A percentile compares a stretch with the other conserved stretches of the same genome.
These are phyloP conservation scores for Zaprionus africanus DNA, from an alignment of 1,140 invertebrate genomes.

Conservation along the genomic window DNA sequence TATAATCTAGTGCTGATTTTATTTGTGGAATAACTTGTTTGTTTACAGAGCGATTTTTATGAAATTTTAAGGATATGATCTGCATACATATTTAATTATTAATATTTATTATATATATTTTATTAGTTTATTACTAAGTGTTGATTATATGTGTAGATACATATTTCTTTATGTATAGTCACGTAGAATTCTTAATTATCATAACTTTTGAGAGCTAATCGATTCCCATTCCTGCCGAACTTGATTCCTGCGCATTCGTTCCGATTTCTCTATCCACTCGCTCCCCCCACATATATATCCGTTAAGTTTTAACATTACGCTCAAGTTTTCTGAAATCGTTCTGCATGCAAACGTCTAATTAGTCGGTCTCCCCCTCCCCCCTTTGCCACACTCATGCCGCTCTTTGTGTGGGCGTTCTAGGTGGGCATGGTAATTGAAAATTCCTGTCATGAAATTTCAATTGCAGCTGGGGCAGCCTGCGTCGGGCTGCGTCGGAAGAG, in stretches of 20 bases:
- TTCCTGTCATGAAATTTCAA: conserved; percentile 72
- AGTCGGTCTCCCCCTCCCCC: conserved; percentile 24
- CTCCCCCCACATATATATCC: not conserved
- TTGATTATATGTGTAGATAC: no score
- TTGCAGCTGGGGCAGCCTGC: conserved; percentile 31
- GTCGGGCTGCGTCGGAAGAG: not conserved
- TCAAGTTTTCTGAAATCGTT: conserved; percentile 3
- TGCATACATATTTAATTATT: no score
- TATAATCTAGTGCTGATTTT: not conserved
- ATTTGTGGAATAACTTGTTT: no score
- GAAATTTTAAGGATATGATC: no score
- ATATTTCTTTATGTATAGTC: not conserved
- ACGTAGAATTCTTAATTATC: not conserved
- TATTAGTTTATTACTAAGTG: no score
- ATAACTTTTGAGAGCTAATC: not conserved
- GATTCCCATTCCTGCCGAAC: not conserved
- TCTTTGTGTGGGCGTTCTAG: conserved; percentile 11
- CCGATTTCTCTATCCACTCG: not conserved
- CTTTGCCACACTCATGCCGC: not conserved
- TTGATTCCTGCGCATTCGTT: not conserved
- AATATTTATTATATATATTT: no score
- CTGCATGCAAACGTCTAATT: conserved; percentile 68
- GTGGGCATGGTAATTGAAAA: conserved; percentile 65
- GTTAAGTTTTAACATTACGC: conserved; percentile 13
- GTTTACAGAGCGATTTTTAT: no score